Conservation (phyloP, 64 coral and sea anemone species). For the Montipora capricornis region DNA sequence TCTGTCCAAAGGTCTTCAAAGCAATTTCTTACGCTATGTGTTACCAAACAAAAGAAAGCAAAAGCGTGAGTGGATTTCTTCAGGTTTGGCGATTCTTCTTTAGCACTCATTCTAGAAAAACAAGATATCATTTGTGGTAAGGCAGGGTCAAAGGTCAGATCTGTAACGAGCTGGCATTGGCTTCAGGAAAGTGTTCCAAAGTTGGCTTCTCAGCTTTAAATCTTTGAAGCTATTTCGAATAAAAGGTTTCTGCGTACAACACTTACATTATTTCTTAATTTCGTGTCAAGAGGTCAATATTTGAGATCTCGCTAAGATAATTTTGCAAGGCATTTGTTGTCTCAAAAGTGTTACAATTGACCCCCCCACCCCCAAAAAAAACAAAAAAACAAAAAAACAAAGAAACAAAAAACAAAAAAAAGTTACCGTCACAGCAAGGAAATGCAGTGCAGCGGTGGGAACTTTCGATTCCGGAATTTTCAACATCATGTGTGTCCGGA, state of each 20-base stretch:
- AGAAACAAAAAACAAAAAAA: no score
- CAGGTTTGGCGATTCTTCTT: background rate
- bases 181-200: background rate
- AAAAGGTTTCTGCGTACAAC: background rate
- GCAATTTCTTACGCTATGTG: no score
- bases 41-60: background rate
- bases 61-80: background rate
- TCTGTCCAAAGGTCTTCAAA: background rate
- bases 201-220: conserved; percentile 13
- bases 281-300: background rate
- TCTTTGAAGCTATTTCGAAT: background rate
- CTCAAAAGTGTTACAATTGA: no score
- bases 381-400: no score
- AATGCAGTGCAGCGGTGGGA: no score
- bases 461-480: no score
- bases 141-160: background rate
- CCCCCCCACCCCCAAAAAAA: no score
- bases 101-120: background rate
- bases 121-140: background rate
- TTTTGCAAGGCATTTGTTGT: background rate
- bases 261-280: background rate
- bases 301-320: background rate
- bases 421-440: no score
- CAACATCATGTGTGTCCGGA: no score
- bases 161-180: background rate